A percentile compares a stretch with the other conserved stretches of the same genome.
Conservation (phyloP, 1,140 invertebrate genomes). For the Sipha flava region DNA sequence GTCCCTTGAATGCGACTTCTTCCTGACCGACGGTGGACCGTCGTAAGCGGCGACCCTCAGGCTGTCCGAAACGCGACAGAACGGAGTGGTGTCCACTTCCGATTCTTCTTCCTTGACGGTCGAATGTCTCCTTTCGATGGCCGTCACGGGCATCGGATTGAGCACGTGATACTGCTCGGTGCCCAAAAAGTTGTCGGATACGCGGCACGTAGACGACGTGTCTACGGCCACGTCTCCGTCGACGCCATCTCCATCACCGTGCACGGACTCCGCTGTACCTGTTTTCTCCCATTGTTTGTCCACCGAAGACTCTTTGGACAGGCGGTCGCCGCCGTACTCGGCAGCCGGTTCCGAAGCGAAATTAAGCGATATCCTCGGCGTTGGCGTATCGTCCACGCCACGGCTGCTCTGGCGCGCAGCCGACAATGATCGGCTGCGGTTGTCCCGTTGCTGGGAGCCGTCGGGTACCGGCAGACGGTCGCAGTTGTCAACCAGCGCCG, state of each 20-base stretch:
- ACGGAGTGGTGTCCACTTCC: conserved; percentile 35
- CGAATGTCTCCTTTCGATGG: background rate
- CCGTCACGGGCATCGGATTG: background rate
- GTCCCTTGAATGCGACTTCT: background rate
- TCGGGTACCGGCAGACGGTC: background rate
- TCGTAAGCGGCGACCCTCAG: background rate
- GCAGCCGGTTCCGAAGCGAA: background rate
- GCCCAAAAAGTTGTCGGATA: conserved; percentile 36
- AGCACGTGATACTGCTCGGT: conserved; percentile 32
- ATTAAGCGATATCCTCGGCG: conserved; percentile 3
- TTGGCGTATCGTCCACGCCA: conserved; percentile 19
- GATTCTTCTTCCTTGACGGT: conserved; percentile 33
- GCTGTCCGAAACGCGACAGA: conserved; percentile 36
- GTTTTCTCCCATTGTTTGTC: background rate
- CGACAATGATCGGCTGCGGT: conserved; percentile 29
- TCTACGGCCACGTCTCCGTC: conserved; percentile 22
- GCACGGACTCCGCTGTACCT: too few relatives aligned
- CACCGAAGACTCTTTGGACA: background rate
- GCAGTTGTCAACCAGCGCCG: background rate
- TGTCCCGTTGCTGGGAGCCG: background rate
- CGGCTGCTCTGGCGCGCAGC: background rate
- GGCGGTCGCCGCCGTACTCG: background rate
- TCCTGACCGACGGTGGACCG: background rate
- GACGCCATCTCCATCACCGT: background rate
- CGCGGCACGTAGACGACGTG: conserved; percentile 30